phyloP scores from a whole-genome alignment of 1,140 invertebrate genomes.

The Neodiprion lecontei region DNA sequence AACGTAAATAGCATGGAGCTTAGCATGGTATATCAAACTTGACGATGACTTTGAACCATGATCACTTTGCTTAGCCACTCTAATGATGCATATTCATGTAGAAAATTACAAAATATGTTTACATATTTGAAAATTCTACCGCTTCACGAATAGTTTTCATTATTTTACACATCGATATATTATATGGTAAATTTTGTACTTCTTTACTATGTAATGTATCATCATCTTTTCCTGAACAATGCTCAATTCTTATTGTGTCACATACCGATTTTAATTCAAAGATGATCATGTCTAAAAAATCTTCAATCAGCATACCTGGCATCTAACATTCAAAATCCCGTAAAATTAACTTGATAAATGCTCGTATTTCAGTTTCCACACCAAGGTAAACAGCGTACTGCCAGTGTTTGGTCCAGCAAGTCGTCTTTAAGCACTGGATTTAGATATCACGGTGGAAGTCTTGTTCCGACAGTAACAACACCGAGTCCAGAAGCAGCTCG shows the following conservation, averaged over 20 bases:
- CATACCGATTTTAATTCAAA: too few relatives aligned
- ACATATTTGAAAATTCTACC: neutral
- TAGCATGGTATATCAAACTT: neutral
- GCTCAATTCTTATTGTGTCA: too few relatives aligned
- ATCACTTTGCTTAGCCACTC: neutral
- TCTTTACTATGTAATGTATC: too few relatives aligned
- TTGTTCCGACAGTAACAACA: constrained; percentile 81
- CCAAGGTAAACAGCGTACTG: constrained; percentile 77
- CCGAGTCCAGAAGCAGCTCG: constrained; percentile 85
- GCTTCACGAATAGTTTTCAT: neutral
- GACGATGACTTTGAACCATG: neutral
- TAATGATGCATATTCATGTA: neutral
- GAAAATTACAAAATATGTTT: neutral
- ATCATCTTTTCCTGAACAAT: too few relatives aligned
- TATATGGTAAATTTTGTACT: too few relatives aligned
- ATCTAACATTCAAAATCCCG: too few relatives aligned
- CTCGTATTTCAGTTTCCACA: constrained; percentile 65
- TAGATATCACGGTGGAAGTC: constrained; percentile 86
- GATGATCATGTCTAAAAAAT: too few relatives aligned
- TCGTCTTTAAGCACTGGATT: constrained; percentile 88
- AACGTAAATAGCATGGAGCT: neutral
- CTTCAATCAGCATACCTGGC: too few relatives aligned
- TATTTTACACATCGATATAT: too few relatives aligned
- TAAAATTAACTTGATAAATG: constrained; percentile 7
- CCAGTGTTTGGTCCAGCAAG: constrained; percentile 92